Evolutionary conservation across 2,888 invertebrate species (phyloP).

Genomic region (Exocentrus adspersus): DNA sequence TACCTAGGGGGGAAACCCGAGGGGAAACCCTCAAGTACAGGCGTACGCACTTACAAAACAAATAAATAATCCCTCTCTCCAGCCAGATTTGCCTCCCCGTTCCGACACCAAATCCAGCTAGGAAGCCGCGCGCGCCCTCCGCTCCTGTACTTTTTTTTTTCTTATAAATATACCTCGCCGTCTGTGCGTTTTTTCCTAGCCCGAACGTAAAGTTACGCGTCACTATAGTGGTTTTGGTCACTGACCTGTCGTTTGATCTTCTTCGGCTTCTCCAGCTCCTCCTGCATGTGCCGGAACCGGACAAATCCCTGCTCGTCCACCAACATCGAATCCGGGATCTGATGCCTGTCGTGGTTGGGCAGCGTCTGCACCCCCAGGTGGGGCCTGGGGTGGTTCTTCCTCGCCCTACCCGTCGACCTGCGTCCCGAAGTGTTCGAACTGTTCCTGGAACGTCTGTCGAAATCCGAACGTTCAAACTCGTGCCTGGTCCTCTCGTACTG

Average conservation of each 20-base stretch:
- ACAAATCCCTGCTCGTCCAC: slow-evolving; percentile 93
- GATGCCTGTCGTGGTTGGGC: slow-evolving; percentile 68
- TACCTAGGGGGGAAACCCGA: slow-evolving; percentile 38
- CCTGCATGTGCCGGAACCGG: slow-evolving; percentile 76
- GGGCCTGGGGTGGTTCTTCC: slow-evolving; percentile 64
- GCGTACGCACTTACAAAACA: slow-evolving; percentile 36
- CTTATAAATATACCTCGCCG: slow-evolving; percentile 51
- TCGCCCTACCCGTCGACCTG: slow-evolving; percentile 58
- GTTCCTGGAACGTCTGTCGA: slow-evolving; percentile 62
- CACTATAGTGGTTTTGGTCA: slow-evolving; percentile 60
- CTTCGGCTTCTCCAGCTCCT: slow-evolving; percentile 53
- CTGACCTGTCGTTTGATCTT: slow-evolving; percentile 53
- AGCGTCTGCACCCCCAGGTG: slow-evolving; percentile 69
- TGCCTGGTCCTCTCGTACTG: slow-evolving; percentile 64
- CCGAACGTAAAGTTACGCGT: slow-evolving; percentile 58
- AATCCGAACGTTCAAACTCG: slow-evolving; percentile 71
- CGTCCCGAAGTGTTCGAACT: slow-evolving; percentile 61
- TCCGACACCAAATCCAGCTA: slow-evolving; percentile 15
- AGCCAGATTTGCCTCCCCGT: slow-evolving; percentile 21
- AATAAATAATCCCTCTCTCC: slow-evolving; percentile 34
- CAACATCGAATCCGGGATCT: slow-evolving; percentile 74
- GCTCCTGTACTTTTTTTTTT: slow-evolving; percentile 40
- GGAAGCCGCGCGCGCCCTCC: slow-evolving; percentile 25
- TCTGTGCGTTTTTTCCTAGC: slow-evolving; percentile 51
- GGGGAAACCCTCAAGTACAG: slow-evolving; percentile 38